Evolutionary conservation across 2,113 vertebrate species (phyloP), one percentile per base, ranked within the genome.

Genomic region (Pleuronectes platessa): DNA sequence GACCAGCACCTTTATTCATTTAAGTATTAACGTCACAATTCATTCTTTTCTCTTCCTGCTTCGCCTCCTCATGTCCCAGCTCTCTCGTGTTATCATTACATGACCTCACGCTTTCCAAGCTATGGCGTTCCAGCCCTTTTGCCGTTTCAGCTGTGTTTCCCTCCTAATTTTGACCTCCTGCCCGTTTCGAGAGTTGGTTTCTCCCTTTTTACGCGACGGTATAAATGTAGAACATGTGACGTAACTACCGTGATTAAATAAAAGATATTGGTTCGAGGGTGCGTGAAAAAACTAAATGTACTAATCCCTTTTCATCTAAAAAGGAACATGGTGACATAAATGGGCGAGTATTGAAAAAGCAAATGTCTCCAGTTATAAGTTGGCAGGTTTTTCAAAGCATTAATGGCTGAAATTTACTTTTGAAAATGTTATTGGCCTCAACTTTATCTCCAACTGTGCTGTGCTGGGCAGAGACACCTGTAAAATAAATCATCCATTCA

Each of bases 361-460:
- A 68, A 76, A 63, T 14, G 14, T 49, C 4, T 77, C 17, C 12
- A 72, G 5, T 54, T 72, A 27, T 24, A 23, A 18, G 12, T 23
- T 6, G n/a, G 61, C 11, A 40, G 49, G 20, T 31, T 64, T 71
- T 37, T 51, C 3, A 59, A 59, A 71, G 40, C 11, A 24, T 23
- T 1, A 63, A 47, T 5, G 27, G 0, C 21, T 55, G 31, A 61
- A 53, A 42, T 53, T 0, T 2, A 9, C 2, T 51, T 49, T 58
- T 10, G 18, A 18, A 26, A 18, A 12, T 31, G 37, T 31, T 31
- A 31, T 31, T 31, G 6, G 6, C 6, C 31, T 7, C 31, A 31
- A 31, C 31, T 31, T 31, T 31, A 31, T 31, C 31, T 40, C 37
- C 37, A 40, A 31, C 31, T 31, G 31, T 7, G 6, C 31, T 31